phyloP scores from a whole-genome alignment of 2,888 invertebrate species.

The Agrotis puta region DNA sequence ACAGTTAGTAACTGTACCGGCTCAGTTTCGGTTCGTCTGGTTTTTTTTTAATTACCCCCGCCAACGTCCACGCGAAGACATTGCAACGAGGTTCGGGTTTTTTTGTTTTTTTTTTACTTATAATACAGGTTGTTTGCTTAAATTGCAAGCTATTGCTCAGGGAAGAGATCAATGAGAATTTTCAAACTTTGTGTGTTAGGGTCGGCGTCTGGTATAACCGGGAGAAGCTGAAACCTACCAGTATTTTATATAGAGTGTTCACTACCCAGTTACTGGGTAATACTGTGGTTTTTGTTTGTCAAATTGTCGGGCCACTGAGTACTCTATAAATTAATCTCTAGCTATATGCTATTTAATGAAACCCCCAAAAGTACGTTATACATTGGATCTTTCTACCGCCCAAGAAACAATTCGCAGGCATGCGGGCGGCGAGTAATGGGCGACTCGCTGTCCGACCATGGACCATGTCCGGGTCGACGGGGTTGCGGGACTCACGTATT shows the following conservation, averaged over 20 bases:
- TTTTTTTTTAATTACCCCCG: slow-evolving; percentile 81
- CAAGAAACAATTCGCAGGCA: too few species aligned
- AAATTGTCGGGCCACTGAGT: background rate
- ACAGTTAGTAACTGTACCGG: slow-evolving; percentile 87
- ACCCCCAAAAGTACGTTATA: too few species aligned
- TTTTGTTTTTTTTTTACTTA: slow-evolving; percentile 34
- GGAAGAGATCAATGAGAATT: too few species aligned
- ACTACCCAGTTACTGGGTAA: background rate
- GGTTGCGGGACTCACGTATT: too few species aligned
- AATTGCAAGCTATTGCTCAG: too few species aligned
- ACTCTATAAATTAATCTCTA: too few species aligned
- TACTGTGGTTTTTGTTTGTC: background rate
- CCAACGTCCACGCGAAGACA: slow-evolving; percentile 68
- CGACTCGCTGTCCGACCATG: too few species aligned
- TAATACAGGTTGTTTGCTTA: background rate
- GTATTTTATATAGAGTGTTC: too few species aligned
- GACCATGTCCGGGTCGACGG: too few species aligned
- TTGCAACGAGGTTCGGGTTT: slow-evolving; percentile 55
- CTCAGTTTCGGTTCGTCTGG: slow-evolving; percentile 82
- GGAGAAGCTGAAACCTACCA: background rate
- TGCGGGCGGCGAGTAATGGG: too few species aligned
- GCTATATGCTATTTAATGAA: too few species aligned
- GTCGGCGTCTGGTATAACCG: background rate
- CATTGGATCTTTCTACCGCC: too few species aligned
- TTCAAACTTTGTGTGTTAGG: background rate